These are phyloP conservation scores for Muschampia plurimacula DNA, from an alignment of 2,888 invertebrate genomes.

Conservation along the genomic window DNA sequence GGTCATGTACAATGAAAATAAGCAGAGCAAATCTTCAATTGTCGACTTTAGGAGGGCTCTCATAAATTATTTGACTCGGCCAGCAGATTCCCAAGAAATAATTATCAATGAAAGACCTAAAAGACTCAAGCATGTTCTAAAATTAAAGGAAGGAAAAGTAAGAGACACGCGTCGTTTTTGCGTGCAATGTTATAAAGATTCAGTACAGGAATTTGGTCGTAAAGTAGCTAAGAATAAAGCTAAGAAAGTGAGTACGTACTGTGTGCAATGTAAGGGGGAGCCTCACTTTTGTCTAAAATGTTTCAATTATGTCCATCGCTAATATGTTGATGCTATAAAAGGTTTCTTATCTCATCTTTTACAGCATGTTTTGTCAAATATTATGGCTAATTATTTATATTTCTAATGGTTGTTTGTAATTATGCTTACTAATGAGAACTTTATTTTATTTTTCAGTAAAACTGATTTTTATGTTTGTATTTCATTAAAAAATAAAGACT, in stretches of 20 bases:
- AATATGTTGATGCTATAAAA: conserved; percentile 47
- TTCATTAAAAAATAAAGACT: conserved; percentile 44
- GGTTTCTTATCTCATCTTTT: conserved; percentile 48
- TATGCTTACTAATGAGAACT: conserved; percentile 48
- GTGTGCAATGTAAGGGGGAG: conserved; percentile 48
- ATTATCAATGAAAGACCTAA: conserved; percentile 50
- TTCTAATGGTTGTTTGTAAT: conserved; percentile 50
- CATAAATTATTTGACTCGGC: conserved; percentile 45
- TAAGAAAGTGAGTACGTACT: conserved; percentile 52
- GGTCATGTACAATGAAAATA: too few relatives aligned
- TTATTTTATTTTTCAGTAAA: conserved; percentile 49
- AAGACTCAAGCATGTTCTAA: conserved; percentile 50
- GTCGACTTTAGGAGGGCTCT: conserved; percentile 45
- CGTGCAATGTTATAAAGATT: conserved; percentile 51
- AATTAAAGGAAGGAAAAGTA: conserved; percentile 51
- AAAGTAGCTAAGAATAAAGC: conserved; percentile 52
- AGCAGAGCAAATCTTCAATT: conserved; percentile 43
- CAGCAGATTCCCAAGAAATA: conserved; percentile 49
- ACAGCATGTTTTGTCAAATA: conserved; percentile 48
- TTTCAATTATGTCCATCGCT: conserved; percentile 50
- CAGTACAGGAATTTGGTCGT: conserved; percentile 49
- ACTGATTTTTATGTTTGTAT: conserved; percentile 43
- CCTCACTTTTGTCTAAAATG: conserved; percentile 50
- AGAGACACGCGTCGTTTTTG: conserved; percentile 51
- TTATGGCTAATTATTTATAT: conserved; percentile 50